phyloP scores from a whole-genome alignment of 2,888 invertebrate genomes.

The Halocaridina rubra region DNA sequence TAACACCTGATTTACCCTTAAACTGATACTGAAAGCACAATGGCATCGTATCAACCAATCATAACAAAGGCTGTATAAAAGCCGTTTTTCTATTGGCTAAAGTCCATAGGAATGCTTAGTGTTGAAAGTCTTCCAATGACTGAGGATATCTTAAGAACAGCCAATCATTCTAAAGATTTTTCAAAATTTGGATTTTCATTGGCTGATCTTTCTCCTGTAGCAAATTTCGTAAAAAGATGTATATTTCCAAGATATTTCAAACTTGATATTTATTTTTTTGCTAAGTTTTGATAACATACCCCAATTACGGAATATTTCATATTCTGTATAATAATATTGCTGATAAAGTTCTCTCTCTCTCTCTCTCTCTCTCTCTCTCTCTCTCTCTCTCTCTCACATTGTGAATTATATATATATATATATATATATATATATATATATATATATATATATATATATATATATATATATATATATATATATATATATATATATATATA shows the following conservation, averaged over 20 bases:
- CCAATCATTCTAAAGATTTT: neutral
- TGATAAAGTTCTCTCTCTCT: neutral
- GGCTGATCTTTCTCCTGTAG: neutral
- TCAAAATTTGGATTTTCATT: neutral
- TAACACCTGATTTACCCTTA: conserved; percentile 30
- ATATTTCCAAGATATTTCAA: neutral
- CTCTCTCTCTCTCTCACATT: too few species aligned
- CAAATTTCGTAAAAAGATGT: neutral
- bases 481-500: conserved; percentile 15
- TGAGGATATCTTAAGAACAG: neutral
- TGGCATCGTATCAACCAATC: neutral
- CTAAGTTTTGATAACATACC: neutral
- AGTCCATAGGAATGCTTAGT: neutral
- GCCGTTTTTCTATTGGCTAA: neutral
- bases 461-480: conserved; percentile 2
- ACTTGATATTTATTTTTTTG: neutral
- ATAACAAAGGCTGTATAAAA: neutral
- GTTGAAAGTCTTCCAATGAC: neutral
- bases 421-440: neutral
- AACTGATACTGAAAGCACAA: neutral
- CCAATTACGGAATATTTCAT: neutral
- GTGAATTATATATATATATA: neutral
- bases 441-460: conserved; percentile 8
- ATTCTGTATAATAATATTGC: neutral
- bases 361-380: too few species aligned